phyloP scores from a whole-genome alignment of 2,113 vertebrate species.

The Sander vitreus region DNA sequence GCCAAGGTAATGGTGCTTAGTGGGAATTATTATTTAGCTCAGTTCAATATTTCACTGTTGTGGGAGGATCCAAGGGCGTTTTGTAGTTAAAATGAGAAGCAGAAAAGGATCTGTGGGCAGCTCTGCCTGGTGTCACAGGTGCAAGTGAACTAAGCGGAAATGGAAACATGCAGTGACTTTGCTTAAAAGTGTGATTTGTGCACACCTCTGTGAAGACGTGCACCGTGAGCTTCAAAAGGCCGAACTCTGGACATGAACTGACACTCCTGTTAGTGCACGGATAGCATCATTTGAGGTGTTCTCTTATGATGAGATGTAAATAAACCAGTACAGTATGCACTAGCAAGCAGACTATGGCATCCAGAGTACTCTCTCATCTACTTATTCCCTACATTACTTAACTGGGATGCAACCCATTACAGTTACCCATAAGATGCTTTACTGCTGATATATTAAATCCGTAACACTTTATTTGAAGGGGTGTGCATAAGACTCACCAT shows the following conservation, averaged over 20 bases:
- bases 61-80: slow-evolving; percentile 55
- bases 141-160: slow-evolving; percentile 38
- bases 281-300: slow-evolving; percentile 7
- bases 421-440: neutral
- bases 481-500: no score
- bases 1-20: slow-evolving; percentile 59
- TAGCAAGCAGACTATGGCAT: neutral
- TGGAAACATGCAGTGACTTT: slow-evolving; percentile 30
- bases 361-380: neutral
- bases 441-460: neutral
- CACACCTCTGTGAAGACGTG: slow-evolving; percentile 36
- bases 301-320: slow-evolving; percentile 32
- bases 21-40: slow-evolving; percentile 51
- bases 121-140: slow-evolving; percentile 33
- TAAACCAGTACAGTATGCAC: neutral
- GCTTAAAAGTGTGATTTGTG: slow-evolving; percentile 30
- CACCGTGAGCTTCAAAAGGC: slow-evolving; percentile 44
- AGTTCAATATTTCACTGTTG: slow-evolving; percentile 51
- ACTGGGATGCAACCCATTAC: neutral
- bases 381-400: neutral
- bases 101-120: slow-evolving; percentile 23
- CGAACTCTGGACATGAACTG: slow-evolving; percentile 36
- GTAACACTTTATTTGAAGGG: no score
- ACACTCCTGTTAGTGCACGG: slow-evolving; percentile 22
- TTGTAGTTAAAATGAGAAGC: slow-evolving; percentile 54